A percentile compares a stretch with the other conserved stretches of the same genome.
Conservation (phyloP, 2,888 invertebrate genomes). For the Orchesella flavescens region DNA sequence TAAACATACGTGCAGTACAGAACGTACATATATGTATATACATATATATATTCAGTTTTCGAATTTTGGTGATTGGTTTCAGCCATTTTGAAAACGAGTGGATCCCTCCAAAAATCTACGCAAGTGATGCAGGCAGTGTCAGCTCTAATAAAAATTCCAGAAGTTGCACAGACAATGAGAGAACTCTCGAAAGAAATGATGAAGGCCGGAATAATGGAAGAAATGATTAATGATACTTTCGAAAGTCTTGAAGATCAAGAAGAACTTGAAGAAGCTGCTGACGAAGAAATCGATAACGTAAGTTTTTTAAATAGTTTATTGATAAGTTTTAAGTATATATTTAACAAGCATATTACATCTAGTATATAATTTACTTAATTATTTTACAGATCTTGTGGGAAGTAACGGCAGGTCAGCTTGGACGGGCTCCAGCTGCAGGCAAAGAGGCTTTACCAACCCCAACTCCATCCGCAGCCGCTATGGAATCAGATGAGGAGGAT, state of each 20-base stretch:
- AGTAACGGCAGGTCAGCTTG: constrained; percentile 91
- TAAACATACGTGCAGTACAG: no score
- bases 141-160: constrained; percentile 89
- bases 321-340: background rate
- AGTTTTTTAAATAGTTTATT: constrained; percentile 61
- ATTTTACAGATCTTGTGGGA: constrained; percentile 84
- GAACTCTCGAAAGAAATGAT: constrained; percentile 99
- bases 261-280: constrained; percentile 96
- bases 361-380: background rate
- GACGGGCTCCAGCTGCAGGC: constrained; percentile 86
- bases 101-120: constrained; percentile 93
- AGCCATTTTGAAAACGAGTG: constrained; percentile 96
- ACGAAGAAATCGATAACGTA: constrained; percentile 93
- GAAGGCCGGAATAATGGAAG: constrained; percentile 98
- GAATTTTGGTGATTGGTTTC: constrained; percentile 49
- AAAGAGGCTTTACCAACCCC: constrained; percentile 75
- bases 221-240: constrained; percentile 99
- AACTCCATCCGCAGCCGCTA: constrained; percentile 78
- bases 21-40: no score
- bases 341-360: no score
- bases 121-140: constrained; percentile 99
- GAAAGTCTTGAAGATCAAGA: constrained; percentile 91
- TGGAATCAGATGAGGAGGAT: constrained; percentile 78
- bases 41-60: no score
- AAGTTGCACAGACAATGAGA: constrained; percentile 96